These are phyloP conservation scores for Amblyopsis rosae DNA, from an alignment of 2,113 vertebrate species.

Conservation along the genomic window DNA sequence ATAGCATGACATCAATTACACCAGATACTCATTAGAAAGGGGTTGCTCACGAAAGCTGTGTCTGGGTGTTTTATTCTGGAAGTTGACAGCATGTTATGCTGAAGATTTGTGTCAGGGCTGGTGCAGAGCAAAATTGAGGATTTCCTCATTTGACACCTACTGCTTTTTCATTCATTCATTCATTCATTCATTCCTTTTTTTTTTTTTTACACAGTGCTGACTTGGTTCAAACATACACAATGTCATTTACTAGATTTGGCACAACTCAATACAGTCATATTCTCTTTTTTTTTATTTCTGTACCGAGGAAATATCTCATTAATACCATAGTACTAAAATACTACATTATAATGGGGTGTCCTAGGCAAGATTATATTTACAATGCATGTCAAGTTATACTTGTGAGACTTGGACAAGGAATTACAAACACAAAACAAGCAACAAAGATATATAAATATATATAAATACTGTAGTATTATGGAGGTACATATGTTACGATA, in stretches of 20 bases:
- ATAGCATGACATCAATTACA: constrained; percentile 75
- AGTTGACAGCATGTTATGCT: constrained; percentile 55
- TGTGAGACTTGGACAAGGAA: constrained; percentile 47
- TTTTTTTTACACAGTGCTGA: constrained; percentile 31
- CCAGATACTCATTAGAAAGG: constrained; percentile 65
- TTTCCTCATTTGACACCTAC: constrained; percentile 65
- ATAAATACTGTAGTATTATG: constrained; percentile 31
- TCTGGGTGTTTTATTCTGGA: constrained; percentile 52
- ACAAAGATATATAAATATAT: constrained; percentile 1
- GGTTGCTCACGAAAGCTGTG: constrained; percentile 40
- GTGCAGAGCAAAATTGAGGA: constrained; percentile 53
- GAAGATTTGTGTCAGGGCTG: constrained; percentile 68
- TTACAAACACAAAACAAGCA: constrained; percentile 57
- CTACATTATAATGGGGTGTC: constrained; percentile 48
- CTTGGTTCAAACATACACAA: constrained; percentile 62
- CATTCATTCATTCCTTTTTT: no score
- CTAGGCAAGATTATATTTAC: constrained; percentile 62
- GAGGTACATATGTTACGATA: constrained; percentile 14
- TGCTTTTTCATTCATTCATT: constrained; percentile 29
- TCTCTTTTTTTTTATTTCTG: constrained; percentile 36
- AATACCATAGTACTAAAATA: constrained; percentile 52
- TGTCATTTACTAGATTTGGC: constrained; percentile 53
- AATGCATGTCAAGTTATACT: constrained; percentile 57
- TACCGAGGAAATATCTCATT: constrained; percentile 33
- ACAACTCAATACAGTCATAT: constrained; percentile 44